These are phyloP conservation scores for Babyrousa celebensis DNA, from an alignment of 2,797 vertebrate genomes.

Conservation along the genomic window DNA sequence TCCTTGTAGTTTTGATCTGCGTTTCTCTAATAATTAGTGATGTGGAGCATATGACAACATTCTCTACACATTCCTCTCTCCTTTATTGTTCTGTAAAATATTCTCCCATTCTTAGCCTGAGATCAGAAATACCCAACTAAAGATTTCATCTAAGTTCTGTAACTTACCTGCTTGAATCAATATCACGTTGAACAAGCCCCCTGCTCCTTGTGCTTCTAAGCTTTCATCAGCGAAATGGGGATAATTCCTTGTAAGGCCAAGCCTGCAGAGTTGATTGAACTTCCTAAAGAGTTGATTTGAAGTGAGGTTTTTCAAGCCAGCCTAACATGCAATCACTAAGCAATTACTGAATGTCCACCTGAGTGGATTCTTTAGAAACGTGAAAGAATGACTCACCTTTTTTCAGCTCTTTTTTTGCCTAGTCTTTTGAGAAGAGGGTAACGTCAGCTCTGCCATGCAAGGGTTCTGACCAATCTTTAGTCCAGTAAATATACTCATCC, in stretches of 20 bases:
- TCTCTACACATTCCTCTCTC: not conserved
- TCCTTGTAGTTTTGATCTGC: not conserved
- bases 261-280: slow-evolving; percentile 5
- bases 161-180: not conserved
- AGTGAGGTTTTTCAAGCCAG: slow-evolving; percentile 15
- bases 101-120: not conserved
- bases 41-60: not conserved
- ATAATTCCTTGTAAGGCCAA: not conserved
- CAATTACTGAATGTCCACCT: not conserved
- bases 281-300: slow-evolving; percentile 52
- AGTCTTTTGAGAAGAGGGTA: not conserved
- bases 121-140: slow-evolving; percentile 24
- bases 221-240: slow-evolving; percentile 37
- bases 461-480: not conserved
- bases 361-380: slow-evolving; percentile 51
- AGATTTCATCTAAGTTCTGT: slow-evolving; percentile 18
- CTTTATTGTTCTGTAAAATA: not conserved
- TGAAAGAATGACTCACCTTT: slow-evolving; percentile 7
- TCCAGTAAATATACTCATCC: not conserved
- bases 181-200: not conserved
- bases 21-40: not conserved
- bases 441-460: not conserved
- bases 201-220: not conserved
- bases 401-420: not conserved
- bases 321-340: not conserved